Evolutionary conservation across 2,113 vertebrate species (phyloP).

Genomic region (Nannospalax galili): DNA sequence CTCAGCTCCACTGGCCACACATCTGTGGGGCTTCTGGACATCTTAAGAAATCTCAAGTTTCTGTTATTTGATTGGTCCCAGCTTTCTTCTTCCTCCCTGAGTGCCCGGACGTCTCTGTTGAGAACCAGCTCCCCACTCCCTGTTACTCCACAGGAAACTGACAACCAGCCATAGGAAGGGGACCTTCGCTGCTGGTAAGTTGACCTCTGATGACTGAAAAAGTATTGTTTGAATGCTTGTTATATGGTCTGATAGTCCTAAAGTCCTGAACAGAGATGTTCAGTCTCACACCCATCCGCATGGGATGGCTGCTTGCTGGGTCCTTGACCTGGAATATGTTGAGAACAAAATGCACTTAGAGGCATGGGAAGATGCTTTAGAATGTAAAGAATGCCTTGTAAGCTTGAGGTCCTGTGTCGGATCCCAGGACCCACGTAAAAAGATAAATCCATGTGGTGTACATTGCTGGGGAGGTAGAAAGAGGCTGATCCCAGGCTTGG

Average conservation of each 20-base stretch:
- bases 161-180: not conserved
- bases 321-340: not conserved
- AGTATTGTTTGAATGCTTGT: not conserved
- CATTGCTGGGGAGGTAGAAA: too few relatives aligned
- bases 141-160: not conserved
- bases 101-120: not conserved
- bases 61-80: not conserved
- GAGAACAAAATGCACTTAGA: not conserved
- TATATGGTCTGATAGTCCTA: not conserved
- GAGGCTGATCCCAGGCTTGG: too few relatives aligned
- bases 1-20: not conserved
- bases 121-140: too few relatives aligned
- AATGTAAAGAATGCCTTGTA: too few relatives aligned
- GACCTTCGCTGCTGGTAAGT: slow-evolving; percentile 21
- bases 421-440: too few relatives aligned
- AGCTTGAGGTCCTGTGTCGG: too few relatives aligned
- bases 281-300: too few relatives aligned
- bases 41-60: not conserved
- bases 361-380: too few relatives aligned
- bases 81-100: not conserved
- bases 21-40: not conserved
- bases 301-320: too few relatives aligned
- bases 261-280: not conserved
- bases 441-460: too few relatives aligned
- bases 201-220: not conserved